phyloP scores from a whole-genome alignment of 2,113 vertebrate genomes.

The Antigone vipio region DNA sequence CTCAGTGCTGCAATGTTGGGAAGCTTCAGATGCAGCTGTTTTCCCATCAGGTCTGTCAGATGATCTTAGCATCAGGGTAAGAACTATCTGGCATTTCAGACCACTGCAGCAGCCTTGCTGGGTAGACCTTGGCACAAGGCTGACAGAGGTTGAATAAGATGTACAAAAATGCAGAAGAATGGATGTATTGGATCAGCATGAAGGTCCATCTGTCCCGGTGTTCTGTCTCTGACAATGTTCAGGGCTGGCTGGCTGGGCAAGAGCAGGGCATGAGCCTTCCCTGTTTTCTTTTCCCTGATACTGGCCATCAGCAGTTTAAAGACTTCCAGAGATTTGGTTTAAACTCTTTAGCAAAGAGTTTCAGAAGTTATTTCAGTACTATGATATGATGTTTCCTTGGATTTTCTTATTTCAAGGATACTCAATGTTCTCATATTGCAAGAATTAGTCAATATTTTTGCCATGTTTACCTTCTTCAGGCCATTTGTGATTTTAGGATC shows the following conservation, averaged over 20 bases:
- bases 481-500: not conserved
- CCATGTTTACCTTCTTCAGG: not conserved
- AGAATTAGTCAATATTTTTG: not conserved
- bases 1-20: not conserved
- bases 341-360: not conserved
- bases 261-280: not conserved
- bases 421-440: not conserved
- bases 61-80: conserved; percentile 5
- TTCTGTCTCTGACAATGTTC: not conserved
- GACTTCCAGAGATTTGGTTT: not conserved
- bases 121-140: not conserved
- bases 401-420: not conserved
- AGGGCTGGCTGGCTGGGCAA: not conserved
- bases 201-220: not conserved
- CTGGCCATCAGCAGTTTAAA: not conserved
- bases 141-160: not conserved
- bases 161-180: not conserved
- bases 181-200: not conserved
- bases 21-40: conserved; percentile 8
- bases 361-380: not conserved
- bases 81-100: not conserved
- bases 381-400: not conserved
- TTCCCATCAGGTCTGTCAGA: conserved; percentile 17
- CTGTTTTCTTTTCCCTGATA: not conserved
- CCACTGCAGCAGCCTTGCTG: not conserved